phyloP scores from a whole-genome alignment of 2,888 invertebrate genomes.

The Papilio protenor region DNA sequence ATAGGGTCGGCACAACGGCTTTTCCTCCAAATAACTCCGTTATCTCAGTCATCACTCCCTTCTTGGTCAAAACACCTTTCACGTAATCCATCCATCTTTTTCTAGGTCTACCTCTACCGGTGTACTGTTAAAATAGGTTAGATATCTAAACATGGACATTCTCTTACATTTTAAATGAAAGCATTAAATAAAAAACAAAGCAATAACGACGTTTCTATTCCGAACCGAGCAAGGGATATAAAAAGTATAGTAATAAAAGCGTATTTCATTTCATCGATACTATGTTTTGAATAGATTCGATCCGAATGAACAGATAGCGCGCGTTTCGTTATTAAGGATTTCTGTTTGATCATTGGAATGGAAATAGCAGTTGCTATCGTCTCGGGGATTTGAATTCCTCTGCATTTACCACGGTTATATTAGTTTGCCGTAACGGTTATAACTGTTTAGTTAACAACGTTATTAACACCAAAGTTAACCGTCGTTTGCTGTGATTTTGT shows the following conservation, averaged over 20 bases:
- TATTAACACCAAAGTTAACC: background rate
- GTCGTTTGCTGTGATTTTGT: background rate
- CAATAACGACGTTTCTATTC: constrained; percentile 6
- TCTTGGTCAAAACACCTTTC: no score
- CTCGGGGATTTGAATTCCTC: constrained; percentile 39
- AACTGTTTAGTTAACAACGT: constrained; percentile 16
- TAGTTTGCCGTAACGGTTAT: constrained; percentile 26
- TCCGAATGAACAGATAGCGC: constrained; percentile 40
- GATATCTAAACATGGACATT: no score
- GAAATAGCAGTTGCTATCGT: constrained; percentile 39
- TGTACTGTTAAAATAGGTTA: no score
- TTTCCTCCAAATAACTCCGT: no score
- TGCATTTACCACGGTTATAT: constrained; percentile 27
- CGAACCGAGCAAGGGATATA: background rate
- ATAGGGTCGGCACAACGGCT: no score
- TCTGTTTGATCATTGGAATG: constrained; percentile 42
- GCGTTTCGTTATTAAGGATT: constrained; percentile 43
- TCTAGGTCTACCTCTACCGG: no score
- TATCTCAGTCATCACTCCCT: no score
- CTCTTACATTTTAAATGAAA: background rate
- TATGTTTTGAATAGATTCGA: constrained; percentile 42
- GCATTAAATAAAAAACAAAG: constrained; percentile 1
- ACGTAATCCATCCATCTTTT: no score
- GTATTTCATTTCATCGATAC: constrained; percentile 35
- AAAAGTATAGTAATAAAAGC: constrained; percentile 32